These are phyloP conservation scores for Malachius bipustulatus DNA, from an alignment of 2,888 invertebrate genomes.

Conservation along the genomic window DNA sequence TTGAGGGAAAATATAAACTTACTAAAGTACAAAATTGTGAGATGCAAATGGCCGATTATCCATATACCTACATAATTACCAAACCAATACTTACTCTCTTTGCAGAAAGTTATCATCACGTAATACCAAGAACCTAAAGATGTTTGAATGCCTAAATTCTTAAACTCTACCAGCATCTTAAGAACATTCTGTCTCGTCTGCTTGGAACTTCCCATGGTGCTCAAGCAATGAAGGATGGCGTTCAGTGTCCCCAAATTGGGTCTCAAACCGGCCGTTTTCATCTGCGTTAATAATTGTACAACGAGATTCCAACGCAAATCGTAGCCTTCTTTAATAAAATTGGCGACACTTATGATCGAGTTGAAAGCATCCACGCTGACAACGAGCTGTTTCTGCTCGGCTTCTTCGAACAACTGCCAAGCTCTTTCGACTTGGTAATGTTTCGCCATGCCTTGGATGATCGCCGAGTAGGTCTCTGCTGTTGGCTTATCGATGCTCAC, in stretches of 20 bases:
- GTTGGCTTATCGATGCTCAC: conserved; percentile 54
- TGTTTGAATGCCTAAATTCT: conserved; percentile 54
- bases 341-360: conserved; percentile 47
- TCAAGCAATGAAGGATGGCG: conserved; percentile 42
- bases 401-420: conserved; percentile 51
- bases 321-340: conserved; percentile 52
- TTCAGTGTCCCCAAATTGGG: conserved; percentile 63
- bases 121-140: conserved; percentile 65
- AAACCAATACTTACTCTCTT: conserved; percentile 55
- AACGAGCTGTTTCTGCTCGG: conserved; percentile 48
- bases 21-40: too few relatives aligned
- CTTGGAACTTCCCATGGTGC: conserved; percentile 36
- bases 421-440: conserved; percentile 57
- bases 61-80: too few relatives aligned
- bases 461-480: conserved; percentile 56
- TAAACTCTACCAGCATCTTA: conserved; percentile 51
- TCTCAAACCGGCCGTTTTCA: conserved; percentile 42
- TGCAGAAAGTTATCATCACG: conserved; percentile 56
- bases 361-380: conserved; percentile 60
- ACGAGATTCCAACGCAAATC: conserved; percentile 53
- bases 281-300: conserved; percentile 47
- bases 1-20: too few relatives aligned
- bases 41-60: too few relatives aligned
- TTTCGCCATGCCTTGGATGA: conserved; percentile 76
- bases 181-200: conserved; percentile 38